phyloP scores from a whole-genome alignment of 2,797 vertebrate genomes.

The Sparus aurata region DNA sequence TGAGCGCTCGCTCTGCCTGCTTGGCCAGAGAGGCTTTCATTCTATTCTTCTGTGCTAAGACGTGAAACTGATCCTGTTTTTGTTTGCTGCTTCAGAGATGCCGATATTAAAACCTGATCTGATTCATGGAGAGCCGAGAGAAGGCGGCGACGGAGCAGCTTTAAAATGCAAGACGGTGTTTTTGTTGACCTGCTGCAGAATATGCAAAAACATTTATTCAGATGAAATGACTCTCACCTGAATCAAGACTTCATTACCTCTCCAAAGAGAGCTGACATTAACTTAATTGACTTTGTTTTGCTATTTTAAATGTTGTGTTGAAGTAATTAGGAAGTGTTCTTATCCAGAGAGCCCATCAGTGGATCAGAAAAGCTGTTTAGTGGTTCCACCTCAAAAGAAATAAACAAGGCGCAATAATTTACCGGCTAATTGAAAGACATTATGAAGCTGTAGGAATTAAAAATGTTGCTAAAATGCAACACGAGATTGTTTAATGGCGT shows the following conservation, averaged over 20 bases:
- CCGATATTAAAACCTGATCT: slow-evolving; percentile 43
- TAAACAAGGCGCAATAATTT: too few relatives aligned
- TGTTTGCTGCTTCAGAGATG: slow-evolving; percentile 42
- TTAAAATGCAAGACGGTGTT: not conserved
- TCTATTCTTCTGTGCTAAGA: slow-evolving; percentile 71
- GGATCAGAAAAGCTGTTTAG: slow-evolving; percentile 13
- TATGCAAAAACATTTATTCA: slow-evolving; percentile 54
- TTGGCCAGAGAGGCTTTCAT: slow-evolving; percentile 84
- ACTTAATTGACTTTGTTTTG: slow-evolving; percentile 55
- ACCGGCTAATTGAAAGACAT: slow-evolving; percentile 39
- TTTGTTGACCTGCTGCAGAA: slow-evolving; percentile 25
- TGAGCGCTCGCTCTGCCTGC: slow-evolving; percentile 65
- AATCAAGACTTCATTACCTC: slow-evolving; percentile 47
- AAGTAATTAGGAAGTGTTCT: slow-evolving; percentile 35
- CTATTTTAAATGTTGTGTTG: slow-evolving; percentile 49
- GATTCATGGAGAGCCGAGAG: not conserved
- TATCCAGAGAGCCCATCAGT: slow-evolving; percentile 20
- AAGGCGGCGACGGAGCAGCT: not conserved
- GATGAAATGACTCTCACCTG: slow-evolving; percentile 46
- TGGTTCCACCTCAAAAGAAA: slow-evolving; percentile 26
- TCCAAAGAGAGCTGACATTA: slow-evolving; percentile 55
- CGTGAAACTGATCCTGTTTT: slow-evolving; percentile 70
- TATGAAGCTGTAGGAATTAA: slow-evolving; percentile 6
- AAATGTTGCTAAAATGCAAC: slow-evolving; percentile 1
- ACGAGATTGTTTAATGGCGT: too few relatives aligned